Evolutionary conservation across 2,113 vertebrate species (phyloP).

Genomic region (Cyanoliseus patagonus): DNA sequence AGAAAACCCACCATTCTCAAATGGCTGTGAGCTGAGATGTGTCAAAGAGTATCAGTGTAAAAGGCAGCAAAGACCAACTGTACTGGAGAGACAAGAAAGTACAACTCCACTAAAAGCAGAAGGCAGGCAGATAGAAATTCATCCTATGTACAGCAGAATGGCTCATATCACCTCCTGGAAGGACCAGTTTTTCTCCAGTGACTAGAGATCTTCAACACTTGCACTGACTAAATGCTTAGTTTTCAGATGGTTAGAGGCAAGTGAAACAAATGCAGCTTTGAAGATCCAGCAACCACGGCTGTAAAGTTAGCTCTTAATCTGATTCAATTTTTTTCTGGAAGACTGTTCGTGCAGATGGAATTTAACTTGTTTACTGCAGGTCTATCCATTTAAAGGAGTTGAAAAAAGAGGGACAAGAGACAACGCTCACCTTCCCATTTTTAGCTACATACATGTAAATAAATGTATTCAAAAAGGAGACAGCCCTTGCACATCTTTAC

Average conservation of each 20-base stretch:
- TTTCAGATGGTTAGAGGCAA: not conserved
- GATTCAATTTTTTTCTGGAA: not conserved
- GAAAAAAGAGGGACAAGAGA: not conserved
- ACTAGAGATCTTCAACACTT: not conserved
- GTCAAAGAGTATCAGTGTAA: not conserved
- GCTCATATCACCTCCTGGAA: not conserved
- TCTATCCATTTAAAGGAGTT: not conserved
- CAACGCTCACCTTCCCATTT: not conserved
- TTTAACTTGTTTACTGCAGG: not conserved
- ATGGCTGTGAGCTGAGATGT: not conserved
- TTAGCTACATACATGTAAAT: not conserved
- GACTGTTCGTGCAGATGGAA: not conserved
- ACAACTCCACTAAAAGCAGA: not conserved
- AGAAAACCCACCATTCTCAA: not conserved
- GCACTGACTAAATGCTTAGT: not conserved
- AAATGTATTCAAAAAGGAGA: not conserved
- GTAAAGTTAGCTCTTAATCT: not conserved
- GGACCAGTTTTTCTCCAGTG: not conserved
- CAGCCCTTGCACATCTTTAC: not conserved
- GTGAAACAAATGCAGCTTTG: not conserved
- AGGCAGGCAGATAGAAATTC: not conserved
- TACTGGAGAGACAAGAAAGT: not conserved
- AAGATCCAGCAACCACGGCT: not conserved
- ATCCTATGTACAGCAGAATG: not conserved
- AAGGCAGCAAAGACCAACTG: not conserved